Evolutionary conservation across 2,888 invertebrate species (phyloP).

Genomic region (Cabera pusaria): DNA sequence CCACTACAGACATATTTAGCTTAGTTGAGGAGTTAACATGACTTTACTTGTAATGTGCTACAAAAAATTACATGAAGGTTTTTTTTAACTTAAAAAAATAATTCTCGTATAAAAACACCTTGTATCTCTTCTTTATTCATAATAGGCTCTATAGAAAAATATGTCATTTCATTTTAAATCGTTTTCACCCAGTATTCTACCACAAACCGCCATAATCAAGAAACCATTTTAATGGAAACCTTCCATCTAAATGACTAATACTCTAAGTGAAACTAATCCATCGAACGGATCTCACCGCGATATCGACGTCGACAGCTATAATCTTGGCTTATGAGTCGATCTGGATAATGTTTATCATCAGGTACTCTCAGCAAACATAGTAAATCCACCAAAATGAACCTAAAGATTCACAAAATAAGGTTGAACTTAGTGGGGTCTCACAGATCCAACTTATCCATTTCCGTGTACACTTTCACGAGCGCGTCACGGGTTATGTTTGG

Average conservation of each 20-base stretch:
- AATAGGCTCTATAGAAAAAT: too few species aligned
- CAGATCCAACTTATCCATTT: slow-evolving; percentile 2
- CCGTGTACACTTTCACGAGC: slow-evolving; percentile 22
- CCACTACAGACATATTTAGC: too few species aligned
- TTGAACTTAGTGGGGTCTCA: slow-evolving; percentile 6
- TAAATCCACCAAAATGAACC: neutral
- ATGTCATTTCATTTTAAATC: too few species aligned
- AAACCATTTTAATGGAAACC: slow-evolving; percentile 9
- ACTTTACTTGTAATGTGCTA: too few species aligned
- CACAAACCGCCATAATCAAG: slow-evolving; percentile 1
- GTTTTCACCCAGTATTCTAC: too few species aligned
- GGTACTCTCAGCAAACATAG: slow-evolving; percentile 7
- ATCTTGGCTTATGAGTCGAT: slow-evolving; percentile 30
- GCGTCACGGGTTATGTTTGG: slow-evolving; percentile 14
- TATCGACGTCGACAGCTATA: slow-evolving; percentile 36
- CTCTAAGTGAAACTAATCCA: slow-evolving; percentile 34
- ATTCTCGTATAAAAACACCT: too few species aligned
- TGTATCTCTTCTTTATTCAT: too few species aligned
- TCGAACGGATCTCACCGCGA: slow-evolving; percentile 22
- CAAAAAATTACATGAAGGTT: too few species aligned
- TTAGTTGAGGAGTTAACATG: too few species aligned
- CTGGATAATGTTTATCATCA: slow-evolving; percentile 40
- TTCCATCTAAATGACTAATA: slow-evolving; percentile 18
- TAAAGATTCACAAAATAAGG: slow-evolving; percentile 4
- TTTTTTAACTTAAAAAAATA: too few species aligned